A percentile compares a stretch with the other conserved stretches of the same genome.
phyloP scores from a whole-genome alignment of 2,888 invertebrate genomes.

The Harpagoxenus sublaevis region DNA sequence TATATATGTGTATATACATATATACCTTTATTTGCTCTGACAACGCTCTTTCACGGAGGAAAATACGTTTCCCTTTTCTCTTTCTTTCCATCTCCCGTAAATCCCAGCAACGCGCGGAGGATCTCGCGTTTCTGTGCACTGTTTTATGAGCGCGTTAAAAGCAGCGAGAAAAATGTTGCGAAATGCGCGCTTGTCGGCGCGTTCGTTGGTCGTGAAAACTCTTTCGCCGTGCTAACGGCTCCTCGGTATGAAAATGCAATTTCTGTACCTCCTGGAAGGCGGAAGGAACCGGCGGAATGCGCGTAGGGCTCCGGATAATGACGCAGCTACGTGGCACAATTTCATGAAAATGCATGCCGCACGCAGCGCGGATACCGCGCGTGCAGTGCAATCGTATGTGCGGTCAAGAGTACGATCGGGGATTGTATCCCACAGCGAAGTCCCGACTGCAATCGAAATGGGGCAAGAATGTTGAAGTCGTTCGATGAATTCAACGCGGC shows the following conservation, averaged over 20 bases:
- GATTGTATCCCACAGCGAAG: neutral
- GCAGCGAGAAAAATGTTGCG: constrained; percentile 28
- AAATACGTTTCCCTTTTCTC: constrained; percentile 5
- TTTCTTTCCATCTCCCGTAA: neutral
- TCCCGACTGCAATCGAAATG: neutral
- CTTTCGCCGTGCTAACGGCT: neutral
- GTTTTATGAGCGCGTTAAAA: constrained; percentile 29
- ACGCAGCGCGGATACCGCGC: neutral
- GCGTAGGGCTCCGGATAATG: constrained; percentile 42
- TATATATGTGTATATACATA: neutral
- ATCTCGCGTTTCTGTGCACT: neutral
- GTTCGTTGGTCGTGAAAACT: constrained; percentile 38
- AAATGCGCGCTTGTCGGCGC: constrained; percentile 32
- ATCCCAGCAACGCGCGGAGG: neutral
- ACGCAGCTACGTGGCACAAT: constrained; percentile 44
- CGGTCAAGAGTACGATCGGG: constrained; percentile 3
- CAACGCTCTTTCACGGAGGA: neutral
- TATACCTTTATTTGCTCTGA: neutral
- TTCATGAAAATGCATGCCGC: constrained; percentile 41
- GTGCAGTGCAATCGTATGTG: neutral
- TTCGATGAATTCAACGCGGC: neutral
- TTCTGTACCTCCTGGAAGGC: constrained; percentile 37
- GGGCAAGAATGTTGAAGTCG: neutral
- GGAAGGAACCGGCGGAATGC: constrained; percentile 23
- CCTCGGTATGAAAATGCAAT: constrained; percentile 50